Evolutionary conservation across 2,113 vertebrate species (phyloP), one percentile per base, ranked within the genome.

Genomic region (Colius striatus): DNA sequence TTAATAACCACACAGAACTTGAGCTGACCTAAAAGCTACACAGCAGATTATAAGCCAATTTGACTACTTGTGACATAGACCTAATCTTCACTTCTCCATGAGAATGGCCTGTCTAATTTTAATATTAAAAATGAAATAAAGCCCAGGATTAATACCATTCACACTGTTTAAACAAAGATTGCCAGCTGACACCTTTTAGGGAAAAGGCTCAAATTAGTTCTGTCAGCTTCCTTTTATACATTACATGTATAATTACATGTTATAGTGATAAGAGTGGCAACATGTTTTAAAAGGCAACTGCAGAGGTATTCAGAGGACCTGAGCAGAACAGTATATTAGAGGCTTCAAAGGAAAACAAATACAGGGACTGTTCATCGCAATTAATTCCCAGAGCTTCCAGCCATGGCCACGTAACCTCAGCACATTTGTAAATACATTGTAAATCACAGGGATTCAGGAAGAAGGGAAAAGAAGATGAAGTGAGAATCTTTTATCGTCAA

Each of bases 211-310:
- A 60, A 86, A 89, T 87, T 63, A 74, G 20, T 45, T 90, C 48
- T 83, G n/a, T 62, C 54, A 85, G 45, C 67, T 80, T 86, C 26
- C 48, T 83, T 90, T 81, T 48, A 63, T 15, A 53, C 23, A 41
- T 41, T 41, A 41, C 38, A 41, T 41, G 38, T 41, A 41, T 41
- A 79, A 19, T 38, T 79, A 11, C 0, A 3, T 43, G n/a, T 30
- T 34, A 26, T 1, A 66, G 26, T 7, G 18, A 27, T 61, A 65
- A 68, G 27, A 83, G 3, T 25, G 20, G 30, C 0, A 0, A n/a
- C 25, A 19, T 43, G 16, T 38, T 90, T 84, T 45, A 70, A 43
- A 61, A 90, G 45, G 47, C 0, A 0, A 50, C n/a, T 48, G 32
- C 9, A 60, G 57, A 84, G 2, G 6, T 36, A 25, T 63, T 81